Evolutionary conservation across 2,888 invertebrate species (phyloP).

Genomic region (Ctena decussata): DNA sequence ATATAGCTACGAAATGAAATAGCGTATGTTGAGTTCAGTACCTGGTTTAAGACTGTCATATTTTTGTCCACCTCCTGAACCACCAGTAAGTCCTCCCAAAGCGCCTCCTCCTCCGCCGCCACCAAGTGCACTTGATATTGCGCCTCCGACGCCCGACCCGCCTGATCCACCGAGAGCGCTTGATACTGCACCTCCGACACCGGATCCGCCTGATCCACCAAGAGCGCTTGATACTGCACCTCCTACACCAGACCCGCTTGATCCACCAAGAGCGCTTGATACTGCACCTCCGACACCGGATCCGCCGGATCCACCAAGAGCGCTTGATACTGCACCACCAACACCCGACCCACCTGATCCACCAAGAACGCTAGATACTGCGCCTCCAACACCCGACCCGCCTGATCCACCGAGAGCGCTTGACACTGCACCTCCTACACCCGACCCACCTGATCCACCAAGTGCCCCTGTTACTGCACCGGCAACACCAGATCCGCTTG

Average conservation of each 20-base stretch:
- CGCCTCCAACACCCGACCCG: conserved; percentile 10
- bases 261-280: not conserved
- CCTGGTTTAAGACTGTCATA: not conserved
- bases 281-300: not conserved
- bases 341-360: conserved; percentile 15
- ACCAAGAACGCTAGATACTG: conserved; percentile 3
- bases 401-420: conserved; percentile 9
- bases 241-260: not conserved
- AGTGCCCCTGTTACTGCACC: conserved; percentile 12
- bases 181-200: not conserved
- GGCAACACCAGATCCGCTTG: conserved; percentile 9
- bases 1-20: too few relatives aligned
- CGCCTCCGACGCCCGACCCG: not conserved
- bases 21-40: not conserved
- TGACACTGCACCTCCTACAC: not conserved
- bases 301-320: not conserved
- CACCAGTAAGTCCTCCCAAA: conserved; percentile 17
- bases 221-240: not conserved
- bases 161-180: conserved; percentile 13
- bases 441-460: conserved; percentile 7
- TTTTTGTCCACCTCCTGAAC: not conserved
- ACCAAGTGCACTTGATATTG: conserved; percentile 1
- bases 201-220: conserved; percentile 8
- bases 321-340: conserved; percentile 5
- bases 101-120: not conserved